phyloP scores from a whole-genome alignment of 2,113 vertebrate species.

The Chamaetylas fuelleborni region DNA sequence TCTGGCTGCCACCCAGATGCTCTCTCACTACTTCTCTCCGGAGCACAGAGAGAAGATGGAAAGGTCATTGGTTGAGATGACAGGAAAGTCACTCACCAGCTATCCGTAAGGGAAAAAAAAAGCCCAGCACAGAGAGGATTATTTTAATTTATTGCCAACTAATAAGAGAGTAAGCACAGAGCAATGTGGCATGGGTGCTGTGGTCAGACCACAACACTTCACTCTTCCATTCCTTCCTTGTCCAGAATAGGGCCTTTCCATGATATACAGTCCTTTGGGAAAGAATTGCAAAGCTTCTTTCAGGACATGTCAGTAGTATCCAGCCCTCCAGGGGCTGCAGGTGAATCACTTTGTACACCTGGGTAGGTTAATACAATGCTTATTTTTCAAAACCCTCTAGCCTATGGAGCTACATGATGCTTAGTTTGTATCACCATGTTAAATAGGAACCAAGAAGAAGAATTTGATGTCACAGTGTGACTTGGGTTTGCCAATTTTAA shows the following conservation, averaged over 20 bases:
- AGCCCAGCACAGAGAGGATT: rapidly evolving
- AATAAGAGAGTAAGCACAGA: background rate
- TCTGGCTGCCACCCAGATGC: background rate
- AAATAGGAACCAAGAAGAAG: background rate
- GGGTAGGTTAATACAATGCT: background rate
- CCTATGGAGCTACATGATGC: rapidly evolving
- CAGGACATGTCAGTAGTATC: rapidly evolving
- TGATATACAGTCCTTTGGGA: background rate
- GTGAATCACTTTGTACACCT: background rate
- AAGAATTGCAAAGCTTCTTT: background rate
- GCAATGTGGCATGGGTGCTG: rapidly evolving
- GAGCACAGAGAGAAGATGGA: background rate
- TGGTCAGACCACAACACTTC: background rate
- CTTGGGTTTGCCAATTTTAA: too few relatives aligned
- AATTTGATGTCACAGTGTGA: background rate
- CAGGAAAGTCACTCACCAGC: background rate
- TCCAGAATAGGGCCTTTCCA: background rate
- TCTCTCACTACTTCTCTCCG: background rate
- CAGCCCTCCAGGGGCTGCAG: rapidly evolving
- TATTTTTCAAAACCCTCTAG: background rate
- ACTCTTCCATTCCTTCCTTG: background rate
- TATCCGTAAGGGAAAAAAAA: background rate
- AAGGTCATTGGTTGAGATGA: background rate
- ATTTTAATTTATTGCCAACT: background rate
- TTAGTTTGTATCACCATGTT: background rate